Base-by-base conservation (phyloP, 2,113 vertebrate genomes). In the Tringa solitaria region DNA sequence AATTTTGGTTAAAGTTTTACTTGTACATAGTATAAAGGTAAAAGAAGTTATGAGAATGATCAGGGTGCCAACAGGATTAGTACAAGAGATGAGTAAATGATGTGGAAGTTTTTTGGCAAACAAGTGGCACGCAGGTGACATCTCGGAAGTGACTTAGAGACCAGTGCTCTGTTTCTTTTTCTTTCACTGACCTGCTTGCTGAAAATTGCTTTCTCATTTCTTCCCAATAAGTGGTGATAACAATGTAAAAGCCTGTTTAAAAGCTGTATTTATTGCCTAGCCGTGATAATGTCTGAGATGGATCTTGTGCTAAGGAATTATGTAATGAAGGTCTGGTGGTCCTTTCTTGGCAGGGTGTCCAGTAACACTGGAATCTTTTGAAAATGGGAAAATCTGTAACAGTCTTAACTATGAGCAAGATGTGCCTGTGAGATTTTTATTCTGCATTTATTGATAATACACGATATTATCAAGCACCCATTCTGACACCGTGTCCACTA, bases 21-120 rank as follows among this genome's bases (percentile, higher is more conserved):
- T 79, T 50, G 18, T 67, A 6, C 1, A 0, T 11, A 30, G n/a
- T 59, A 4, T 63, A 70, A 59, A 0, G 6, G 35, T 54, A 68
- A 43, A 61, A 89, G 56, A 39, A 69, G 15, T 76, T 90, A 48
- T 2, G 14, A 41, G 37, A 51, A 39, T 17, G 39, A 59, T 64
- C 23, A 43, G 37, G 54, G 50, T 53, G 59, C 69, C 70, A 53
- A 18, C 23, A 39, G 27, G 17, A 19, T 81, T 77, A 84, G 35
- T 53, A n/a, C 32, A 50, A 89, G 61, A 69, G 24, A 41, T 2
- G 12, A 50, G 32, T n/a, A 57, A 87, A 83, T 32, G 15, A 32
- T 6, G 5, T 57, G 50, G 17, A 77, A 63, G 26, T 69, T 69
- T 65, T 80, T 28, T 83, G 53, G 53, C 74, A 72, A 75, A 37